Evolutionary conservation across 2,113 vertebrate species (phyloP).

Genomic region (Maccullochella peelii): DNA sequence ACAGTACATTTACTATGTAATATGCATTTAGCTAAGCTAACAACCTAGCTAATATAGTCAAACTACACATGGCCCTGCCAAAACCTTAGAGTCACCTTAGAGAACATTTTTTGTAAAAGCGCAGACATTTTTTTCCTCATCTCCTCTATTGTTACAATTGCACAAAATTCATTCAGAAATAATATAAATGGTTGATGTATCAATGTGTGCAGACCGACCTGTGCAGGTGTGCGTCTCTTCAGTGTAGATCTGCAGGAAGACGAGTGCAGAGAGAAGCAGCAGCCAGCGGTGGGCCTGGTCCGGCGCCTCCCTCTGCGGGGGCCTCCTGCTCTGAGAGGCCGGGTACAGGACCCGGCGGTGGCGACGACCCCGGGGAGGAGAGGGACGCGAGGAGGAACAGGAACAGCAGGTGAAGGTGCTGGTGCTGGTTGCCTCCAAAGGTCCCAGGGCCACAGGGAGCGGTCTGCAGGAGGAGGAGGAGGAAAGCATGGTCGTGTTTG

Average conservation of each 20-base stretch:
- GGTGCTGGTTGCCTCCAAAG: constrained; percentile 24
- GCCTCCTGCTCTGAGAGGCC: constrained; percentile 58
- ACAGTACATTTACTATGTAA: no score
- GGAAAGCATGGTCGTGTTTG: constrained; percentile 46
- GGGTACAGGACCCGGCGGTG: constrained; percentile 79
- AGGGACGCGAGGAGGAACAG: not conserved
- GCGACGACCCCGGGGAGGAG: constrained; percentile 54
- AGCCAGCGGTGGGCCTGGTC: constrained; percentile 79
- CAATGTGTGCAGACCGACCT: constrained; percentile 35
- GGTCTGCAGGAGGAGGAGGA: constrained; percentile 39
- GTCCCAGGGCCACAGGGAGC: constrained; percentile 25
- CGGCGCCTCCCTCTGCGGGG: constrained; percentile 52
- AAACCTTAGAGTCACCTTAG: no score
- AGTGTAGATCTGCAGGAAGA: constrained; percentile 83
- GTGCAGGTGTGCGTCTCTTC: constrained; percentile 73
- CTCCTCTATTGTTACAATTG: not conserved
- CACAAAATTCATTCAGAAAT: not conserved
- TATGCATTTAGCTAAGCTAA: no score
- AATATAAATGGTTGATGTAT: not conserved
- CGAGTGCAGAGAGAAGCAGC: constrained; percentile 73
- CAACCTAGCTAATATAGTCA: no score
- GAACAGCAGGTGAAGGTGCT: not conserved
- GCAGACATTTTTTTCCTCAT: no score
- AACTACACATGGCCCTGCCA: no score
- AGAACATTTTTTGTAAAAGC: no score